Evolutionary conservation across 2,888 invertebrate species (phyloP), one percentile per base, ranked within the genome.

Genomic region (Drosophila paramelanica): DNA sequence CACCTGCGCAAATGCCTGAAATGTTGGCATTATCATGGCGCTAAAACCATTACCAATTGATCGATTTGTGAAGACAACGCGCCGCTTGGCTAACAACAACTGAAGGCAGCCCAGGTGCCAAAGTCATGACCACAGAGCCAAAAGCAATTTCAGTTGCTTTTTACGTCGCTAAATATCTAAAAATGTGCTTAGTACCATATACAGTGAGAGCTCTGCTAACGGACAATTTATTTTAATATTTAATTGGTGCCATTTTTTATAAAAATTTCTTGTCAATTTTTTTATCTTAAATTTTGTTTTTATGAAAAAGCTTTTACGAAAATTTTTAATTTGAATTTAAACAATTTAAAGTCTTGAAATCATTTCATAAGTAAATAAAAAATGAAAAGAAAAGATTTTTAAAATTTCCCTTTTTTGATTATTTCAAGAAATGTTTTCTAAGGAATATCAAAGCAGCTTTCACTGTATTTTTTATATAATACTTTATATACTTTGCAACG

Each of bases 11-110:
- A 90, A 58, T 60, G 79, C 67, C 62, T 82, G 86, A 79, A 90
- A 80, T 58, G 90, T 88, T 71, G 89, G 90, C 81, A 90, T 67
- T 61, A 90, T 53, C 90, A 90, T 90, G 49, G 47, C 57, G 52
- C 49, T 33, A 36, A 31, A 38, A 13, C 27, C 58, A 45, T 73
- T 50, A 59, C 47, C 53, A 60, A 55, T 45, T 50, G 70, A 80
- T 80, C 84, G 74, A 70, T 64, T 56, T 50, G 55, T 36, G 36
- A 13, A 36, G 36, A 11, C 36, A 36, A 36, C 36, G 36, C 38
- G 33, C 20, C 38, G 58, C n/a, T 39, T 46, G 51, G 39, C 58
- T 14, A 52, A 56, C 42, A 70, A 62, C 52, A 71, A 83, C 84
- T 84, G 81, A 77, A 72, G 69, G 66, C 67, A 49, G 1, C 17